Conservation (phyloP, 2,113 vertebrate genomes). For the Abramis brama region DNA sequence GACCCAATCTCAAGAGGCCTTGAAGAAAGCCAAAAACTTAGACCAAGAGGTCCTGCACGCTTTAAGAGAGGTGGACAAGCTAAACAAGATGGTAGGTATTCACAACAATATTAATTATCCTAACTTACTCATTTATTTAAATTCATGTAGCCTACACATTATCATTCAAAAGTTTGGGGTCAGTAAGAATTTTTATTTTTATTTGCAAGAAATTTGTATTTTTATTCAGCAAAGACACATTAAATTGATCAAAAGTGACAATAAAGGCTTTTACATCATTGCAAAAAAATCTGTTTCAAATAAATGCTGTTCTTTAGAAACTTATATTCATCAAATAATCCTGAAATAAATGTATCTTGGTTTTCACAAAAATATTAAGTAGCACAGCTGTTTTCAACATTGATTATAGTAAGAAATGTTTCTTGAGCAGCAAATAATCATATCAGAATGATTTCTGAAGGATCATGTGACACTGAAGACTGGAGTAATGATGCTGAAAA, state of each 20-base stretch:
- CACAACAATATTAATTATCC: neutral
- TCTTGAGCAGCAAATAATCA: no score
- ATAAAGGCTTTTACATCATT: neutral
- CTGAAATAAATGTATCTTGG: neutral
- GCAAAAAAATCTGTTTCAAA: neutral
- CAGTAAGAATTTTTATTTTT: no score
- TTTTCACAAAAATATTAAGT: neutral
- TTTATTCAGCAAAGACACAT: neutral
- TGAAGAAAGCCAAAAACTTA: conserved; percentile 85
- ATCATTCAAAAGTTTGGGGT: no score
- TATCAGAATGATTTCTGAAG: no score
- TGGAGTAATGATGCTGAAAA: no score
- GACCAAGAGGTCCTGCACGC: conserved; percentile 86
- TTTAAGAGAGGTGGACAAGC: conserved; percentile 90
- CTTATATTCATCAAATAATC: neutral
- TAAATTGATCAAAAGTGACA: neutral
- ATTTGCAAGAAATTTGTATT: neutral
- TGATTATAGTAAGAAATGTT: neutral
- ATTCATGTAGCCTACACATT: neutral
- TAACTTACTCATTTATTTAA: neutral
- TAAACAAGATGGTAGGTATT: conserved; percentile 87
- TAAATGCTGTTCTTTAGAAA: neutral
- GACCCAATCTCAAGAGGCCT: conserved; percentile 71
- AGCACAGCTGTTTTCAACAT: neutral
- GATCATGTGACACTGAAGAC: no score